Percentiles rank a stretch among this genome's conserved stretches.
Conservation (phyloP, 2,888 invertebrate genomes). For the Troides aeacus region DNA sequence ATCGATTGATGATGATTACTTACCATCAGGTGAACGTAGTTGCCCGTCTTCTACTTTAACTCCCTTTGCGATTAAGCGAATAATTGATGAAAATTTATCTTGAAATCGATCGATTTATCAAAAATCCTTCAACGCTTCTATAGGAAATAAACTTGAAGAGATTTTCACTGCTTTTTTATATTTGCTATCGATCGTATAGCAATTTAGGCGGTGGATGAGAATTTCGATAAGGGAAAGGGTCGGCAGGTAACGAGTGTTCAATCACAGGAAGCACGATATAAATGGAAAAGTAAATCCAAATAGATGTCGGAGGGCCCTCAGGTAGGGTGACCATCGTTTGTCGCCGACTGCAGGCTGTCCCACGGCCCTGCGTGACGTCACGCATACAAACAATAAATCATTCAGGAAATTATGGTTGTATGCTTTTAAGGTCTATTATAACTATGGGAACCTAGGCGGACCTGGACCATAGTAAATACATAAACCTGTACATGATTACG, state of each 20-base stretch:
- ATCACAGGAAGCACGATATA: constrained; percentile 49
- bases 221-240: constrained; percentile 43
- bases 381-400: not conserved
- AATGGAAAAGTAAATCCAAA: constrained; percentile 52
- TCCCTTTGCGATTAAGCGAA: too few species aligned
- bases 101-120: too few species aligned
- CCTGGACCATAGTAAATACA: too few species aligned
- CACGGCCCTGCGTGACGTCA: not conserved
- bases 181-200: not conserved
- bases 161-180: too few species aligned
- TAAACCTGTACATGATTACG: too few species aligned
- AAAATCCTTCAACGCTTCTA: too few species aligned
- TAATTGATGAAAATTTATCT: too few species aligned
- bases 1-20: too few species aligned
- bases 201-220: constrained; percentile 11
- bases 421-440: too few species aligned
- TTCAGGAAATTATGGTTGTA: not conserved
- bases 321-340: not conserved
- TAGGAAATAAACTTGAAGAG: not conserved
- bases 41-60: too few species aligned
- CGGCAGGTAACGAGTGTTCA: constrained; percentile 40
- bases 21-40: too few species aligned
- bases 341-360: constrained; percentile 2
- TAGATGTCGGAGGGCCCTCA: constrained; percentile 23
- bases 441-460: too few species aligned